Evolutionary conservation across 2,888 invertebrate species (phyloP), one percentile per base, ranked within the genome.

Genomic region (Ptychoptera contaminata): DNA sequence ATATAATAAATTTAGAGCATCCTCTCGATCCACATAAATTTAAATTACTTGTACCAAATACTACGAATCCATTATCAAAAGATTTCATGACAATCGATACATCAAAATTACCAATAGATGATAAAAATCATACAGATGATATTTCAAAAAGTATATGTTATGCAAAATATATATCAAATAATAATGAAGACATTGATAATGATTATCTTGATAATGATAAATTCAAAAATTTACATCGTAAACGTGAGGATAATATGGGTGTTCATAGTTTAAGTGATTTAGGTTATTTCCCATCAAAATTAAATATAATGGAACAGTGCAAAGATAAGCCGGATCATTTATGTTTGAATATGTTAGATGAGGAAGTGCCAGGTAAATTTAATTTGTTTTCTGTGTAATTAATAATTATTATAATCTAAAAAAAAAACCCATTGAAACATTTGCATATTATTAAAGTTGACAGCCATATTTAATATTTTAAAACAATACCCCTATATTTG

Each of bases 271-370:
- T 35, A 14, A 47, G 48, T 4, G 53, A 53, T 30, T 46, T 55
- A 32, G 55, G 52, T 2, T 44, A 49, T 34, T 52, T 53, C 46
- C 54, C 56, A 29, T 43, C 44, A 12, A 41, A 51, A 6, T 52
- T 54, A 46, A 55, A 54, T 35, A 31, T 54, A 9, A 34, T 62
- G 16, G 50, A 55, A 14, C 47, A 53, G 37, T 59, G 59, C 43
- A 53, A 54, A 15, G 48, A 54, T 37, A 52, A 55, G 39, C 45
- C 48, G 8, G 52, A 51, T 10, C 45, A 48, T 10, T 46, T 59
- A 15, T 60, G 59, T 45, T 50, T 62, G 8, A 60, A 60, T 50
- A 49, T 62, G 40, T 45, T 58, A 15, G 53, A 57, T 12, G 52
- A 57, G 15, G 51, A 52, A 43, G 52, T 52, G 1, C 59, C 61